Conservation (phyloP, 1,140 invertebrate species). For the Eumeta japonica region DNA sequence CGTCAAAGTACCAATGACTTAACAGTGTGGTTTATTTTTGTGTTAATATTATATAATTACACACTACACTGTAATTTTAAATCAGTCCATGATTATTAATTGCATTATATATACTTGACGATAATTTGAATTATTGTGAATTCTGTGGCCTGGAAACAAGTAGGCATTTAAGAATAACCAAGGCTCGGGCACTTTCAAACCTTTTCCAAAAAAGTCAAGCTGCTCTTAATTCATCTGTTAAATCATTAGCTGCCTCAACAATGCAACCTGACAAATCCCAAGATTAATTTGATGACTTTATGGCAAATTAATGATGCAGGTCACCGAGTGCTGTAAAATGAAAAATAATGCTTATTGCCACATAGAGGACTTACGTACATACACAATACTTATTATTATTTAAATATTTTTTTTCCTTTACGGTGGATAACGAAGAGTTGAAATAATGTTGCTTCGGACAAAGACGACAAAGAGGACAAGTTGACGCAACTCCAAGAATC, state of each 20-base stretch:
- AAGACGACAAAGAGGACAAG: too few relatives aligned
- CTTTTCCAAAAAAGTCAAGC: slow-evolving; percentile 13
- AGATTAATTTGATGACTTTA: slow-evolving; percentile 16
- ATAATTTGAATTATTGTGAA: too few relatives aligned
- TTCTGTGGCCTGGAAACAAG: too few relatives aligned
- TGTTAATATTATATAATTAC: too few relatives aligned
- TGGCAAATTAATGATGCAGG: slow-evolving; percentile 14
- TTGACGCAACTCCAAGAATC: slow-evolving; percentile 9
- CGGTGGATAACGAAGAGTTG: slow-evolving; percentile 12
- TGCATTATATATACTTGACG: too few relatives aligned
- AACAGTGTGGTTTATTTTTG: too few relatives aligned
- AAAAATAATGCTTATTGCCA: slow-evolving; percentile 12
- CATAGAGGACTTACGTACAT: background rate
- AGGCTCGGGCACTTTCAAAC: slow-evolving; percentile 14
- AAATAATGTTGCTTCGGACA: too few relatives aligned
- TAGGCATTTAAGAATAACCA: too few relatives aligned
- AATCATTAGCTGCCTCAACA: background rate
- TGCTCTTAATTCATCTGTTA: slow-evolving; percentile 6
- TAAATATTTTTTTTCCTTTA: slow-evolving; percentile 12
- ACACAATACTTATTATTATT: too few relatives aligned
- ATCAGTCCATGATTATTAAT: too few relatives aligned
- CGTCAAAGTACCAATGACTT: too few relatives aligned
- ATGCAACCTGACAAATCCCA: slow-evolving; percentile 6
- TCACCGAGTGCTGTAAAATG: slow-evolving; percentile 11
- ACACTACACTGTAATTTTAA: too few relatives aligned